Conservation (phyloP, 2,113 vertebrate species). For the Indri indri region DNA sequence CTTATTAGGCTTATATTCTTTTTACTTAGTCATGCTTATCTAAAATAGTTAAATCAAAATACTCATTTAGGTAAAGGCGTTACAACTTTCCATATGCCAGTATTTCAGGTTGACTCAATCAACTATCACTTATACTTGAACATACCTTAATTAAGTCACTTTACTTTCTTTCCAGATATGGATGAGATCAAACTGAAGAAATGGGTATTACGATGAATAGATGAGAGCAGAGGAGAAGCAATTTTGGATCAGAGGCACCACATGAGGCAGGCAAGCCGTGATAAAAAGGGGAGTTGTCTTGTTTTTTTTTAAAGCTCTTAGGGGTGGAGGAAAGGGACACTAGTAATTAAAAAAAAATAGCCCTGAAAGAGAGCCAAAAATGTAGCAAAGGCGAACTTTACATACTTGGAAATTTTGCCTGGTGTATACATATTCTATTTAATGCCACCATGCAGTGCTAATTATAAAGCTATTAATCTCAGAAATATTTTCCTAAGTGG, state of each 20-base stretch:
- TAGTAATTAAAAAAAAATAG: slow-evolving; percentile 30
- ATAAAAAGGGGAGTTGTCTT: not conserved
- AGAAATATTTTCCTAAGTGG: slow-evolving; percentile 49
- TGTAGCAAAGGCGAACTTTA: slow-evolving; percentile 33
- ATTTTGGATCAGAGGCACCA: slow-evolving; percentile 35
- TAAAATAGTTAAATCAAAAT: slow-evolving; percentile 51
- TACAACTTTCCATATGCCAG: slow-evolving; percentile 23
- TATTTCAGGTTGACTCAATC: slow-evolving; percentile 50
- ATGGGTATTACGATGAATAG: not conserved
- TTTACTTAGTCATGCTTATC: slow-evolving; percentile 30
- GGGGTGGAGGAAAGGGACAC: slow-evolving; percentile 4
- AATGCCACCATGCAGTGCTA: slow-evolving; percentile 28
- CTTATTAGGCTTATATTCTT: not conserved
- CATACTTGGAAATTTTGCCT: slow-evolving; percentile 48
- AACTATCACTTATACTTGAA: not conserved
- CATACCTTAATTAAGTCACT: slow-evolving; percentile 41
- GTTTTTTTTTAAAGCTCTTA: not conserved
- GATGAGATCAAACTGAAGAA: slow-evolving; percentile 9
- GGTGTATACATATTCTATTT: slow-evolving; percentile 33
- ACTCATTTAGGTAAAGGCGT: slow-evolving; percentile 34
- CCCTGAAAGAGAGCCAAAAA: slow-evolving; percentile 48
- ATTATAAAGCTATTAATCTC: slow-evolving; percentile 53
- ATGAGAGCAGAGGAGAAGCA: slow-evolving; percentile 32
- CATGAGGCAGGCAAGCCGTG: not conserved
- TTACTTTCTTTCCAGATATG: slow-evolving; percentile 45